Percentiles rank a stretch among this genome's conserved stretches.
phyloP scores from a whole-genome alignment of 2,113 vertebrate genomes.

The Talpa occidentalis region DNA sequence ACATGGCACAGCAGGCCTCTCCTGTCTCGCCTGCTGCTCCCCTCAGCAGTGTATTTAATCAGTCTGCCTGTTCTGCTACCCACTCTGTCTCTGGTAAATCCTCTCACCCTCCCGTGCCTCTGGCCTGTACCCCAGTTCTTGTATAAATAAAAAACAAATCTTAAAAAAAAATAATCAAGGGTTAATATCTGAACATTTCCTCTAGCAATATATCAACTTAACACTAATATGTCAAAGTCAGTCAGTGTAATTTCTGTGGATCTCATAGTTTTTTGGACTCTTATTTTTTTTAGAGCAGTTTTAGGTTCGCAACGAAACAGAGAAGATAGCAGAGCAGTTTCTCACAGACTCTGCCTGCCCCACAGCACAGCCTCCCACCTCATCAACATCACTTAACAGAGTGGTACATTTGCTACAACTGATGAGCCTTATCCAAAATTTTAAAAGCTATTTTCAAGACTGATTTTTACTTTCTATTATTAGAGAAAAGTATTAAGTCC shows the following conservation, averaged over 20 bases:
- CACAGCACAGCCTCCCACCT: too few relatives aligned
- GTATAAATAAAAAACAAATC: too few relatives aligned
- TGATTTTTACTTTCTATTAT: neutral
- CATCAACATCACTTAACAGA: neutral
- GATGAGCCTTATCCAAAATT: neutral
- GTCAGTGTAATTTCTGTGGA: neutral
- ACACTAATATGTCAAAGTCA: neutral
- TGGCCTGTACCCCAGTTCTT: too few relatives aligned
- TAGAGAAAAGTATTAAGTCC: neutral
- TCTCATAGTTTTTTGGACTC: neutral
- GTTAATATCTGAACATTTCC: neutral
- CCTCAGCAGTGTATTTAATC: too few relatives aligned
- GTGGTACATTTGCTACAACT: neutral
- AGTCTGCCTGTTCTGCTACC: too few relatives aligned
- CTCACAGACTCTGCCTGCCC: neutral
- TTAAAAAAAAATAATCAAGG: too few relatives aligned
- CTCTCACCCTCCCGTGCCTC: too few relatives aligned
- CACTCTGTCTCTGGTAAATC: too few relatives aligned
- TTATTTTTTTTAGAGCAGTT: neutral
- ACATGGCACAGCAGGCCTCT: too few relatives aligned
- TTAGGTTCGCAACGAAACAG: neutral
- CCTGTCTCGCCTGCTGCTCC: too few relatives aligned
- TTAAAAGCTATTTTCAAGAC: neutral
- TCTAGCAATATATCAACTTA: neutral
- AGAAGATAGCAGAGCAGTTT: neutral